Conservation (phyloP, 2,888 invertebrate species). For the Limnephilus marmoratus region DNA sequence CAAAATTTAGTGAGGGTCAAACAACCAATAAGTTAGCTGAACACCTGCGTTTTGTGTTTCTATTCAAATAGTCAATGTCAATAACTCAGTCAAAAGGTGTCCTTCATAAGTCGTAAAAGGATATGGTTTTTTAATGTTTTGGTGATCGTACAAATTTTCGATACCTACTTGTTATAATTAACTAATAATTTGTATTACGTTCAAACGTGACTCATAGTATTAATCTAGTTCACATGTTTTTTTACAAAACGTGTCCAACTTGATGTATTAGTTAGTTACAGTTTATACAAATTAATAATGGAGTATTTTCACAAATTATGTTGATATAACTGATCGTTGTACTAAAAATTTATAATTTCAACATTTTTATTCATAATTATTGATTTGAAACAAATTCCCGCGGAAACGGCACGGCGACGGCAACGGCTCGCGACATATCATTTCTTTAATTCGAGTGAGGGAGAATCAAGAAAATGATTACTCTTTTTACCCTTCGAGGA, state of each 20-base stretch:
- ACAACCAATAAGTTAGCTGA: neutral
- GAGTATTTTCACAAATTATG: too few species aligned
- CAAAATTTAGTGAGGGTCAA: neutral
- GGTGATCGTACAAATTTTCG: neutral
- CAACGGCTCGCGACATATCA: too few species aligned
- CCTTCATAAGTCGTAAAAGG: neutral
- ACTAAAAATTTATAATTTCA: too few species aligned
- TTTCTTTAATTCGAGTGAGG: too few species aligned
- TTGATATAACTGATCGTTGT: too few species aligned
- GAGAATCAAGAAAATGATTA: too few species aligned
- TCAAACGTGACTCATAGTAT: neutral
- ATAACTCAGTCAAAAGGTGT: neutral
- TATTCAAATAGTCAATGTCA: neutral
- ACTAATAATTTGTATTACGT: neutral
- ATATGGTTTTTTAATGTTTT: too few species aligned
- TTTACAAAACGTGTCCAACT: neutral
- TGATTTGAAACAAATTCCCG: too few species aligned
- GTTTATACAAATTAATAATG: too few species aligned
- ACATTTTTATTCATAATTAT: too few species aligned
- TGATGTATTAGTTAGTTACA: neutral
- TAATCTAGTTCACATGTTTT: neutral
- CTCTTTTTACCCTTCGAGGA: too few species aligned
- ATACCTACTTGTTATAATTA: neutral
- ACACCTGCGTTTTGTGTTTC: neutral
- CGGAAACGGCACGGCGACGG: too few species aligned